phyloP scores from a whole-genome alignment of 2,797 vertebrate species.

The Numenius phaeopus region DNA sequence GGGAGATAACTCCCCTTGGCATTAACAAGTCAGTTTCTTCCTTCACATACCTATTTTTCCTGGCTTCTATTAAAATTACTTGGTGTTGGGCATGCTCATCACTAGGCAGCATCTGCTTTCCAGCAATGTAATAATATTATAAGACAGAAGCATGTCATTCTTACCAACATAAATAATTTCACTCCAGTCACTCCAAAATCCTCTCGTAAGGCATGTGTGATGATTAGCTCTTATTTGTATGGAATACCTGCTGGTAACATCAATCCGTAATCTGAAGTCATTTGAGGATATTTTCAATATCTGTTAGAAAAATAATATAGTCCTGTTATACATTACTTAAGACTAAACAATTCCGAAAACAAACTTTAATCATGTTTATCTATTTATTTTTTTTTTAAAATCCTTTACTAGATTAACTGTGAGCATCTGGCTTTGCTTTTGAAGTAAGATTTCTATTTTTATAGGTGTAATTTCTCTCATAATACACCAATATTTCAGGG shows the following conservation, averaged over 20 bases:
- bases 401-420: neutral
- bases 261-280: neutral
- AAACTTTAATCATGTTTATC: neutral
- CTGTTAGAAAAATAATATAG: neutral
- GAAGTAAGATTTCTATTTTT: neutral
- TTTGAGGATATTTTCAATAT: neutral
- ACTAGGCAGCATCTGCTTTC: neutral
- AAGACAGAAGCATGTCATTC: neutral
- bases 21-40: neutral
- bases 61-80: neutral
- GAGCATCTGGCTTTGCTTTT: neutral
- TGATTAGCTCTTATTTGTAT: slow-evolving; percentile 64
- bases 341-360: neutral
- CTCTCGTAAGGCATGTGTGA: neutral
- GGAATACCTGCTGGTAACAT: slow-evolving; percentile 44
- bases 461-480: neutral
- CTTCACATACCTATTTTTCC: neutral
- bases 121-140: neutral
- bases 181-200: slow-evolving; percentile 78
- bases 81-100: accelerated
- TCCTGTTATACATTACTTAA: neutral
- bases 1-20: neutral
- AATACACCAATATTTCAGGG: neutral
- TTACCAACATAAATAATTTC: slow-evolving; percentile 56
- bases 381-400: neutral